Base-by-base conservation (phyloP, 2,113 vertebrate genomes). In the Manacus vitellinus region DNA sequence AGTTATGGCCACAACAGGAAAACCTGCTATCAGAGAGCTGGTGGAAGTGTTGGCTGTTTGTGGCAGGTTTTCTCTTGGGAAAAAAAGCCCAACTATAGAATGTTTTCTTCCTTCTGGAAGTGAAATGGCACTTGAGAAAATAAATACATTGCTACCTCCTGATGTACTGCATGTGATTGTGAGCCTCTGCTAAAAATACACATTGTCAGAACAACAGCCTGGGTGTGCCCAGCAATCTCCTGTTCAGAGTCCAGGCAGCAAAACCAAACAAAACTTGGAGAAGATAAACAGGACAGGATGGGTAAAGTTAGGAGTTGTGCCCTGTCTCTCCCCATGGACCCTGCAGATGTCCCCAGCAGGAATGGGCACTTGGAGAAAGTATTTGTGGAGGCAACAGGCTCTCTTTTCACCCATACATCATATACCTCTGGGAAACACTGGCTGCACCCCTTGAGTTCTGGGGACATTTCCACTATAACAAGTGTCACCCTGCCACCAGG, bases 131-230 rank as follows among this genome's bases (percentile, higher is more conserved):
- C 25, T 81, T 67, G 2, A 58, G 85, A 92, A 96, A 94, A 96
- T 72, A 92, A 93, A 80, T 24, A 41, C 1, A 0, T 76, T 81
- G 46, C 46, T 93, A 33, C 41, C 65, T 84, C 44, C 85, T 78
- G n/a, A 72, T 43, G 58, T 52, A 84, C 54, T 72, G 39, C 24
- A 47, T 25, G n/a, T 0, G 0, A 78, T 24, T 74, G 33, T 92
- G 68, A 90, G 9, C 56, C 44, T 59, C 79, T 68, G 72, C 91
- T 96, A 95, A 96, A 94, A 94, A 96, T 92, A 96, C 28, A 14
- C 73, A 17, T 37, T 21, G 55, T 67, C 79, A 61, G 80, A 91
- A 67, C 61, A 90, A 56, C 52, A 61, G 70, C 37, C 80, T 82
- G 95, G 91, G 88, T 82, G 91, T 87, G 90, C 91, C 96, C 80